Percentiles rank a stretch among this genome's conserved stretches.
These are phyloP conservation scores for Atta texana DNA, from an alignment of 1,140 invertebrate genomes.

Conservation along the genomic window DNA sequence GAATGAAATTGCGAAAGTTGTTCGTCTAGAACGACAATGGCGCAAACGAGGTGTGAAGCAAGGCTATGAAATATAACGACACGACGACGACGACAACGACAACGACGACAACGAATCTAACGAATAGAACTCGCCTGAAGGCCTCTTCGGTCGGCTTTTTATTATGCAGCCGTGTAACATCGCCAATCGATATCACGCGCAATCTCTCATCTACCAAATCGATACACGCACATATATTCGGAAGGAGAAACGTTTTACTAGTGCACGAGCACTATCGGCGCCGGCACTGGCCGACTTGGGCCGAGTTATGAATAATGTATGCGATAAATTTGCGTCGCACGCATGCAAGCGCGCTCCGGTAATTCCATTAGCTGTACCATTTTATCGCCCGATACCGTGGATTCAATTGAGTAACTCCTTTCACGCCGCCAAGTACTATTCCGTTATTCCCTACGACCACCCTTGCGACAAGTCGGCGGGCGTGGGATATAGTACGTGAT, in stretches of 20 bases:
- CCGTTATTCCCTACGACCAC: constrained; percentile 49
- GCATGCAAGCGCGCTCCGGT: constrained; percentile 68
- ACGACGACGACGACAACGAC: constrained; percentile 1
- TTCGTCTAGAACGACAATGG: constrained; percentile 75
- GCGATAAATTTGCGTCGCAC: constrained; percentile 73
- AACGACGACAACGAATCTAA: not conserved
- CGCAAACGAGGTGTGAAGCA: constrained; percentile 79
- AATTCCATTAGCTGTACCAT: constrained; percentile 73
- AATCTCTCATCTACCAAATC: constrained; percentile 25
- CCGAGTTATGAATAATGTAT: constrained; percentile 75
- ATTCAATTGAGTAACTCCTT: constrained; percentile 65
- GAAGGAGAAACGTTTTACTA: constrained; percentile 44
- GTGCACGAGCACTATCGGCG: constrained; percentile 33
- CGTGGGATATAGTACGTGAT: constrained; percentile 36
- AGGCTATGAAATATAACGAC: constrained; percentile 51
- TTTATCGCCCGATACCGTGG: constrained; percentile 66
- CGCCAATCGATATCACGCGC: constrained; percentile 26
- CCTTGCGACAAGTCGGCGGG: constrained; percentile 17
- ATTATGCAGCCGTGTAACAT: constrained; percentile 22
- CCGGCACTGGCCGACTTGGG: constrained; percentile 42
- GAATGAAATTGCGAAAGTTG: constrained; percentile 79
- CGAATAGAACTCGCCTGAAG: constrained; percentile 1
- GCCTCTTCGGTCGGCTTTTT: constrained; percentile 28
- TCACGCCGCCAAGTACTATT: constrained; percentile 43
- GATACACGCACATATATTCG: not conserved